phyloP scores from a whole-genome alignment of 2,113 vertebrate species.

The Miniopterus natalensis region DNA sequence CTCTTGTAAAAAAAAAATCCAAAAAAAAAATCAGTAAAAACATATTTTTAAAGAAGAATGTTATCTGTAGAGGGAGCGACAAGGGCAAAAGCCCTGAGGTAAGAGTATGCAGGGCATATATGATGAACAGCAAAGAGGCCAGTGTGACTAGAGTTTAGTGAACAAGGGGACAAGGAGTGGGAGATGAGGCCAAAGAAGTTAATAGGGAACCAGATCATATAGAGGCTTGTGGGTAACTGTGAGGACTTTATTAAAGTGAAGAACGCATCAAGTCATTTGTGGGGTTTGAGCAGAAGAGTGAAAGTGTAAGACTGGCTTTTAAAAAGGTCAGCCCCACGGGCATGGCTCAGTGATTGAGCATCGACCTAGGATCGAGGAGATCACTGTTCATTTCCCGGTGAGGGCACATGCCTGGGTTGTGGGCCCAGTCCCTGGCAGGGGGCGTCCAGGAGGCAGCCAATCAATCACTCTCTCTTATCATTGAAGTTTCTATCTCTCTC shows the following conservation, averaged over 20 bases:
- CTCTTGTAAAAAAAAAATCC: too few relatives aligned
- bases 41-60: background rate
- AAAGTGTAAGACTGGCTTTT: background rate
- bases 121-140: background rate
- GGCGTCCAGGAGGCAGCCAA: too few relatives aligned
- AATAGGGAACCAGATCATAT: background rate
- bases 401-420: too few relatives aligned
- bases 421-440: too few relatives aligned
- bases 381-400: too few relatives aligned
- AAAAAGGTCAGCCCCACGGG: background rate
- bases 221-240: background rate
- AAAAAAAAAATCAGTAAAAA: too few relatives aligned
- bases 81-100: background rate
- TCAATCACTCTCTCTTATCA: too few relatives aligned
- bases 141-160: background rate
- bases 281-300: background rate
- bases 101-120: background rate
- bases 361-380: too few relatives aligned
- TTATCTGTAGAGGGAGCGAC: background rate
- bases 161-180: background rate
- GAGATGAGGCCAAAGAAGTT: slow-evolving; percentile 15
- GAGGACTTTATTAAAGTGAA: background rate
- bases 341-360: too few relatives aligned
- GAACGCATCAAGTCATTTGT: background rate
- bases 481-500: too few relatives aligned